These are phyloP conservation scores for Caenorhabditis auriculariae DNA, from an alignment of 2,888 invertebrate genomes.

Conservation along the genomic window DNA sequence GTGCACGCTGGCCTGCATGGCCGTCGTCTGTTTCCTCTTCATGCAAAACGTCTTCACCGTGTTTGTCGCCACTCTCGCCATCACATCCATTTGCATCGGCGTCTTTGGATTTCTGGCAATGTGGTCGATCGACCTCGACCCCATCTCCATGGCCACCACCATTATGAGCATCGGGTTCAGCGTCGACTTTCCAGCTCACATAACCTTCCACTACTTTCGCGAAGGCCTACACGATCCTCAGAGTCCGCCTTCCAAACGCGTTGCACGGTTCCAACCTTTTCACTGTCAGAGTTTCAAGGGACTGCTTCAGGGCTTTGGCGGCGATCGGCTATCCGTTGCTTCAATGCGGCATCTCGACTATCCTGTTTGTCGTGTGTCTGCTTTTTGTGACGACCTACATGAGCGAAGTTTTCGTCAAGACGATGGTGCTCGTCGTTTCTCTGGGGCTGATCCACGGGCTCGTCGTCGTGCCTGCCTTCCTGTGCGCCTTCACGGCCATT, in stretches of 20 bases:
- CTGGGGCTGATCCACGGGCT: constrained; percentile 57
- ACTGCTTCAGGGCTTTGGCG: constrained; percentile 39
- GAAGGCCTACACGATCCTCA: constrained; percentile 47
- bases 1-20: constrained; percentile 51
- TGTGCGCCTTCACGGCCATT: constrained; percentile 54
- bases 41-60: constrained; percentile 60
- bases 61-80: constrained; percentile 53
- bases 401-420: constrained; percentile 60
- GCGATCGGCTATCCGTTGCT: constrained; percentile 58
- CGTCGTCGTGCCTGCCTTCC: constrained; percentile 52
- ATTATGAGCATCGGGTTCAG: constrained; percentile 58
- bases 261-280: constrained; percentile 38
- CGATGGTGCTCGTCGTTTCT: constrained; percentile 58
- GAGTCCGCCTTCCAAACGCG: constrained; percentile 33
- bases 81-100: constrained; percentile 58
- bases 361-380: constrained; percentile 53
- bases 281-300: background rate
- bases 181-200: constrained; percentile 59
- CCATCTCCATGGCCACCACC: constrained; percentile 56
- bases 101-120: constrained; percentile 54
- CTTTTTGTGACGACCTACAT: constrained; percentile 55
- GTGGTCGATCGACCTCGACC: constrained; percentile 59
- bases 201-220: constrained; percentile 59
- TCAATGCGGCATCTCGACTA: constrained; percentile 56
- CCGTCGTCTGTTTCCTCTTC: constrained; percentile 57